Evolutionary conservation across 2,113 vertebrate genomes (phyloP).

Genomic region (Paracanthobrama guichenoti): DNA sequence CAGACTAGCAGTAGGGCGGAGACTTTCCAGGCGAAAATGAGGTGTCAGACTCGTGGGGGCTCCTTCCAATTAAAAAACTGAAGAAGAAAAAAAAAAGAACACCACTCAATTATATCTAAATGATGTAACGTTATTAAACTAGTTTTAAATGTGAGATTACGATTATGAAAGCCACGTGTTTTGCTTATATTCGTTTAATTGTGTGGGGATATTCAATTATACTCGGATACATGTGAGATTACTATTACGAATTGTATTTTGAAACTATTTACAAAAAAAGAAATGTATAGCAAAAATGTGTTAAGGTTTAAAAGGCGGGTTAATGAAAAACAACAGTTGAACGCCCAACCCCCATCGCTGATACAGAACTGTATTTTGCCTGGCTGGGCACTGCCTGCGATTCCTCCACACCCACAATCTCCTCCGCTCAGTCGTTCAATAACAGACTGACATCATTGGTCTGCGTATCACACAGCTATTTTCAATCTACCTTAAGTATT

Average conservation of each 20-base stretch:
- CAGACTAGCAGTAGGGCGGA: conserved; percentile 74
- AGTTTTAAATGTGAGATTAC: neutral
- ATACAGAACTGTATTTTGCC: conserved; percentile 71
- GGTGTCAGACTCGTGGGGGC: conserved; percentile 4
- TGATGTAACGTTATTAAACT: neutral
- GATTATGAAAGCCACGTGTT: neutral
- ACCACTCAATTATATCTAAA: neutral
- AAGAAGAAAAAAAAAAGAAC: neutral
- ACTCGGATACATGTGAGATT: neutral
- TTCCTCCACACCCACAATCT: conserved; percentile 81
- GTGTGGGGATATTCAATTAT: neutral
- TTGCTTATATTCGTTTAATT: neutral
- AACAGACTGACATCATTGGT: conserved; percentile 89
- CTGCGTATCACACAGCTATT: conserved; percentile 82
- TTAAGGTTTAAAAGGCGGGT: neutral
- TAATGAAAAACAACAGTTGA: neutral
- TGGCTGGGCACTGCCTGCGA: conserved; percentile 77
- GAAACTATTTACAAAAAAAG: no score
- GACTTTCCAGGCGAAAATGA: conserved; percentile 81
- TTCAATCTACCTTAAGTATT: conserved; percentile 70
- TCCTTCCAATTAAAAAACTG: neutral
- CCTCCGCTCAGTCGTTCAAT: conserved; percentile 91
- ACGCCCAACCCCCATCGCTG: conserved; percentile 28
- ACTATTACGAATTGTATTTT: neutral
- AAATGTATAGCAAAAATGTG: neutral